Conservation (phyloP, 2,888 invertebrate genomes). For the Nebria brevicollis region DNA sequence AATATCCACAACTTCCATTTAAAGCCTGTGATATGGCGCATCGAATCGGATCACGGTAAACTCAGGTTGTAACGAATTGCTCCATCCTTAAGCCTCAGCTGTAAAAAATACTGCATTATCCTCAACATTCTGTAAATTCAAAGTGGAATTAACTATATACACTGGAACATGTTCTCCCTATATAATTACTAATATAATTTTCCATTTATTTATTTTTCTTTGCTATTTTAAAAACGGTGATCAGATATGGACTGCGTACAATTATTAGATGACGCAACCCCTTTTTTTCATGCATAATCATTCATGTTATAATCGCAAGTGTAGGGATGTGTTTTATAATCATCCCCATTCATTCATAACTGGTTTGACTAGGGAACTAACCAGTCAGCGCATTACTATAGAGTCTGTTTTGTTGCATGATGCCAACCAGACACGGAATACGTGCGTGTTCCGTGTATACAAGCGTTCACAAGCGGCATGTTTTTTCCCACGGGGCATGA, state of each 20-base stretch:
- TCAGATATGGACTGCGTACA: neutral
- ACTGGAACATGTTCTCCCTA: neutral
- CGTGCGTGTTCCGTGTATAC: conserved; percentile 50
- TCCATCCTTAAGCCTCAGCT: too few species aligned
- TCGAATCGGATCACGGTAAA: too few species aligned
- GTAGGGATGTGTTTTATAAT: conserved; percentile 3
- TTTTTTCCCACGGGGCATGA: conserved; percentile 65
- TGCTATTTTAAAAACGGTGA: neutral
- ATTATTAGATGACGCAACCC: neutral
- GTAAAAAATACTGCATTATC: too few species aligned
- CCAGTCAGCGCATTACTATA: neutral
- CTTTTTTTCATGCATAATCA: neutral
- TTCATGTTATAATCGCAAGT: conserved; percentile 15
- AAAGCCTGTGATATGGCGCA: too few species aligned
- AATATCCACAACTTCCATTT: too few species aligned
- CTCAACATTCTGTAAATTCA: neutral
- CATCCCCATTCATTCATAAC: conserved; percentile 22
- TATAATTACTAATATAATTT: neutral
- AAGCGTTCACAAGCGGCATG: conserved; percentile 53
- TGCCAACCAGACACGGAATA: conserved; percentile 60
- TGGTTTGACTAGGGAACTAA: conserved; percentile 3
- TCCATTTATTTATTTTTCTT: neutral
- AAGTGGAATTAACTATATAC: neutral
- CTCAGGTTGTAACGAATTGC: too few species aligned
- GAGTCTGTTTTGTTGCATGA: conserved; percentile 2